These are phyloP conservation scores for Fregetta grallaria DNA, from an alignment of 2,113 vertebrate species.

Conservation along the genomic window DNA sequence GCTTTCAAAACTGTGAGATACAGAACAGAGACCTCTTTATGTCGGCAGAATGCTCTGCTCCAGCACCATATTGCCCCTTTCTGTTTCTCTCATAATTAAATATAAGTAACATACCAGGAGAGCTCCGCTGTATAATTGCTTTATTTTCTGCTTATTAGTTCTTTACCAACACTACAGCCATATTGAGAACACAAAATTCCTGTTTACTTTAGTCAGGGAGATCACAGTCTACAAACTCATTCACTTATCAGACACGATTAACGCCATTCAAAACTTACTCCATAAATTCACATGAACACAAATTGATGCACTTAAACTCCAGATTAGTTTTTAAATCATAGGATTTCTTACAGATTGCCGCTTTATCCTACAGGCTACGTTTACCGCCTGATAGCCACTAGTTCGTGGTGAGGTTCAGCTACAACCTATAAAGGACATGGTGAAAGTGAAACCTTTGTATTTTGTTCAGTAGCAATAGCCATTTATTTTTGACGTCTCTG, in stretches of 20 bases:
- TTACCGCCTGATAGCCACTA: conserved; percentile 24
- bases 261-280: conserved; percentile 76
- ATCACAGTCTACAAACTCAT: conserved; percentile 79
- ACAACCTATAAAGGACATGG: conserved; percentile 19
- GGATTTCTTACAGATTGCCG: conserved; percentile 38
- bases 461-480: conserved; percentile 27
- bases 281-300: conserved; percentile 74
- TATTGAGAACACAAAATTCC: conserved; percentile 77
- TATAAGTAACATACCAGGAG: conserved; percentile 72
- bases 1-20: neutral
- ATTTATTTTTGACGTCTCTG: conserved; percentile 34
- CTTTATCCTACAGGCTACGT: conserved; percentile 21
- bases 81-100: conserved; percentile 44
- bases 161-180: conserved; percentile 82
- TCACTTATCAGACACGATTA: conserved; percentile 75
- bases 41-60: neutral
- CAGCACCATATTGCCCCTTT: conserved; percentile 38
- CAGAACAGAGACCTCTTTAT: conserved; percentile 16
- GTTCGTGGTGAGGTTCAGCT: conserved; percentile 45
- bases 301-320: conserved; percentile 63
- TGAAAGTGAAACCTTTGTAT: conserved; percentile 53
- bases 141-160: conserved; percentile 82
- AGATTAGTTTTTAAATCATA: neutral
- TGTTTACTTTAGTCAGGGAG: conserved; percentile 73
- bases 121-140: conserved; percentile 77